Conservation (phyloP, 2,797 vertebrate species). For the Clarias platycephalus region DNA sequence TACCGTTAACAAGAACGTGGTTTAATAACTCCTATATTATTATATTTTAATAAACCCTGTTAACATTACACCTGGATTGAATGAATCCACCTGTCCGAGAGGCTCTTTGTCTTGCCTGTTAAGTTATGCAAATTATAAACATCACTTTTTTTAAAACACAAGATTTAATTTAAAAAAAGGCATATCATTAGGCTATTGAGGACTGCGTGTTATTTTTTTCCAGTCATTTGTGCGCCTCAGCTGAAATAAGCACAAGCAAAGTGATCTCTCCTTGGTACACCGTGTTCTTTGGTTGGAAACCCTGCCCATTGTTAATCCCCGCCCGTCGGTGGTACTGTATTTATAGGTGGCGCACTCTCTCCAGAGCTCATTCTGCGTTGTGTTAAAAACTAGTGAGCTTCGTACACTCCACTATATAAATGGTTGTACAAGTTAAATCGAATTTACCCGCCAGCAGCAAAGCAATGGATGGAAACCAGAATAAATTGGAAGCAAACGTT, state of each 20-base stretch:
- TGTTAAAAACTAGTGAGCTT: neutral
- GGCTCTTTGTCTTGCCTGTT: neutral
- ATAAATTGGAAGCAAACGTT: slow-evolving; percentile 69
- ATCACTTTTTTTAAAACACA: neutral
- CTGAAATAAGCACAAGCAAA: neutral
- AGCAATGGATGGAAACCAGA: slow-evolving; percentile 61
- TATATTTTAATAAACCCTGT: neutral
- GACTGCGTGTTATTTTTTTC: neutral
- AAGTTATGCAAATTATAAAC: no score
- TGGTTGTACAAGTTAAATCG: slow-evolving; percentile 64
- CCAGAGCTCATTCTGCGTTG: neutral
- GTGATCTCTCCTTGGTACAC: no score
- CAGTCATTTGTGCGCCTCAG: no score
- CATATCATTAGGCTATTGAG: no score
- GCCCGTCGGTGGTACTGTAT: slow-evolving; percentile 5
- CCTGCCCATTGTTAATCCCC: neutral
- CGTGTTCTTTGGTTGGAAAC: neutral
- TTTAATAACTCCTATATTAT: neutral
- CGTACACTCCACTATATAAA: slow-evolving; percentile 35
- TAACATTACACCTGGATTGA: neutral
- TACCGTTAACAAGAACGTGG: neutral
- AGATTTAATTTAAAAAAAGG: neutral
- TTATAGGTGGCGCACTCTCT: neutral
- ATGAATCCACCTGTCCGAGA: neutral
- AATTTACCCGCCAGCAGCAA: slow-evolving; percentile 50